Evolutionary conservation across 1,140 invertebrate genomes (phyloP).

Genomic region (Pseudomyrmex sp.): DNA sequence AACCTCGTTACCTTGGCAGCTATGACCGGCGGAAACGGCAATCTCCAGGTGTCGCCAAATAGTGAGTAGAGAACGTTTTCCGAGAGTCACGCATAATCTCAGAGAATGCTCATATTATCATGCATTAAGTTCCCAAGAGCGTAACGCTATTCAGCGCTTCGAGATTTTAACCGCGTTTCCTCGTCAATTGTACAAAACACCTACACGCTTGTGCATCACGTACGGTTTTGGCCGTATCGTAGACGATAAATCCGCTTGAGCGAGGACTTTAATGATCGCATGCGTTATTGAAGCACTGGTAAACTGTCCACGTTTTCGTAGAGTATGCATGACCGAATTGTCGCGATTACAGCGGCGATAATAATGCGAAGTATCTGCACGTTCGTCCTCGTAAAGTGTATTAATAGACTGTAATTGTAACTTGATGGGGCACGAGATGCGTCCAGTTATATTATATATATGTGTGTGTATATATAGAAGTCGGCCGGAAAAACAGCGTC

Average conservation of each 20-base stretch:
- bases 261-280: slow-evolving; percentile 54
- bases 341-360: slow-evolving; percentile 16
- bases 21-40: slow-evolving; percentile 88
- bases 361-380: slow-evolving; percentile 32
- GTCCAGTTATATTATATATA: neutral
- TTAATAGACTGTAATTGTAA: slow-evolving; percentile 40
- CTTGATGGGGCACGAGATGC: neutral
- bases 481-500: neutral
- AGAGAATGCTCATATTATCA: slow-evolving; percentile 29
- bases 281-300: slow-evolving; percentile 51
- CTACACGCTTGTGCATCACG: slow-evolving; percentile 47
- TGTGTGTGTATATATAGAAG: neutral
- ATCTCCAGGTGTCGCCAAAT: slow-evolving; percentile 86
- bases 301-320: slow-evolving; percentile 54
- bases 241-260: slow-evolving; percentile 45
- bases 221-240: slow-evolving; percentile 15
- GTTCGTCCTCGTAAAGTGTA: slow-evolving; percentile 31
- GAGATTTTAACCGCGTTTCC: slow-evolving; percentile 34
- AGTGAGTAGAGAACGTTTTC: slow-evolving; percentile 81
- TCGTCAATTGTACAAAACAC: slow-evolving; percentile 45
- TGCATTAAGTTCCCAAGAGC: slow-evolving; percentile 18
- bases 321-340: slow-evolving; percentile 36
- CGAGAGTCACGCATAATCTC: slow-evolving; percentile 10
- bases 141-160: slow-evolving; percentile 20
- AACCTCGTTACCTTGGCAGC: slow-evolving; percentile 95